Evolutionary conservation across 2,888 invertebrate species (phyloP), one percentile per base, ranked within the genome.

Genomic region (Baccha elongata): DNA sequence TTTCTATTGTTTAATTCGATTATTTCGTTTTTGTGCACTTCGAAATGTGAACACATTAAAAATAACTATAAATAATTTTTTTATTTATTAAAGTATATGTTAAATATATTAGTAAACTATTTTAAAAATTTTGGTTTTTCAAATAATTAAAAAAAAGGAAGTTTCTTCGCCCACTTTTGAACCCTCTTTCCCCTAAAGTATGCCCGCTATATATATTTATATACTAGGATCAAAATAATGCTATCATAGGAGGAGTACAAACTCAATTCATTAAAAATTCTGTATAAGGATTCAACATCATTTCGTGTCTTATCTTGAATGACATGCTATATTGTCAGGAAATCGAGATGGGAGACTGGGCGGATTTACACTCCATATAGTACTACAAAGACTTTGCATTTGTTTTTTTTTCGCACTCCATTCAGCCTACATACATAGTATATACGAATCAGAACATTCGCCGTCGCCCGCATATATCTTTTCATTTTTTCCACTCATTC

Each of bases 201-300:
- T 35, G n/a, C 23, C 1, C n/a, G 13, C 4, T 19, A 13, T 23
- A 2, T 1, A 3, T 23, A 15, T 40, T 19, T 37, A 19, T 37
- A 19, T 37, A 10, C 15, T 29, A 2, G 15, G 32, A 40, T 13
- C 44, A 60, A 65, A 65, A 71, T 26, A 67, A 75, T 67, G 71
- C 53, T 71, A 76, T 75, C 75, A 69, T 19, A 5, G 6, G 35
- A 48, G 29, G 67, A 53, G 48, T 53, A 44, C 68, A 79, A 79
- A 79, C 79, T 74, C 84, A 79, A 84, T 84, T 84, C 84, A 84
- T 84, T 84, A 84, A 74, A 84, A 79, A 79, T 79, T 79, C 84
- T 74, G 78, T 58, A 73, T 69, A 79, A 79, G 79, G 65, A 84
- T 84, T 52, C 73, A 65, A 68, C 68, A 73, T 84, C 79, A 79